Evolutionary conservation across 2,113 vertebrate genomes (phyloP), one percentile per base, ranked within the genome.

Genomic region (Ammospiza caudacuta): DNA sequence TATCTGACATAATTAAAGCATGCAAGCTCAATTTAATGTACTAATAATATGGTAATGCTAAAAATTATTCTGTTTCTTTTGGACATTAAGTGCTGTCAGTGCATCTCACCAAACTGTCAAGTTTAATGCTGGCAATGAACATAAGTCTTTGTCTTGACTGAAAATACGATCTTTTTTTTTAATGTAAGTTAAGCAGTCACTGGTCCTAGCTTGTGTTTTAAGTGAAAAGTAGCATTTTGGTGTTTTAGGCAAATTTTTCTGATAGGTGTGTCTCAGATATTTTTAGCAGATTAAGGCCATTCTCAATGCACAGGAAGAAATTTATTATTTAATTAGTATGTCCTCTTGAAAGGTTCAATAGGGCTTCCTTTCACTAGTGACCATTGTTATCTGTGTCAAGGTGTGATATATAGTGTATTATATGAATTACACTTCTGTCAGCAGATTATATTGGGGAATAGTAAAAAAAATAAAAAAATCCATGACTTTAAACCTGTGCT

Each of bases 151-250:
- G 27, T 89, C 52, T 89, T 85, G 62, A 64, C 66, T 92, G 54
- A 89, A 88, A 93, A 78, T 27, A 43, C 12, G 74, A 39, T 77
- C 13, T 91, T 29, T 73, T 87, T 20, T 43, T 9, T 18, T 27
- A 9, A 51, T 23, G 3, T 62, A 75, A 94, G 9, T 80, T 87
- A 92, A 74, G 23, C 29, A 91, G 57, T 16, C 14, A 33, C 16
- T 70, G 46, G 15, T 77, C 88, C 86, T 92, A 79, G 72, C 57
- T 82, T 80, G 13, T 80, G 19, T 86, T 96, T 92, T 91, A 66
- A 84, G 49, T 80, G 52, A 62, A 83, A 39, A 87, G 63, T 33
- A 83, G 4, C 24, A 41, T 83, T 95, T 95, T 92, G 33, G 25
- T 83, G 46, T 35, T 49, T 68, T 67, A 77, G 54, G 22, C 37